Base-by-base conservation (phyloP, 2,113 vertebrate species). In the Gopherus evgoodei region DNA sequence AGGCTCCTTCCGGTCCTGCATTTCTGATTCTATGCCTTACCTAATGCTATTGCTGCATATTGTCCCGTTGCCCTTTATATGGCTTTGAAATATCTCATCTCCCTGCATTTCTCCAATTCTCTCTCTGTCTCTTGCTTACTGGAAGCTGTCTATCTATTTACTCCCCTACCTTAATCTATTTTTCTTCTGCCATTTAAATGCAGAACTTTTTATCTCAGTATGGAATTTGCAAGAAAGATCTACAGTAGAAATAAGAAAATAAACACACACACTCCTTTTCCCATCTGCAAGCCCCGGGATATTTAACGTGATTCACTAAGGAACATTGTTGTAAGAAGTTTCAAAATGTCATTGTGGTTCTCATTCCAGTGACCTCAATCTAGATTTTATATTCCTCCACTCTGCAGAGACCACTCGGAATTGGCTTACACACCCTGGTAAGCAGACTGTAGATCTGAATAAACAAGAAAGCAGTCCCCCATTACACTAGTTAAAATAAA, bases 221-320 rank as follows among this genome's bases (percentile, higher is more conserved):
- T 72, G n/a, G 19, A 72, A 72, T 72, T 72, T 72, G 19, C 65
- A 22, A 72, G 62, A 69, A 35, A n/a, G 82, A 54, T 75, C 56
- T 91, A 6, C 56, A 22, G 62, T 65, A 69, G 12, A 59, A 81
- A 89, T 81, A 62, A 11, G 31, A 90, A 94, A 24, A 83, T 87
- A 52, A 69, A 27, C 9, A 1, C 44, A 69, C 49, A 29, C 16
- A 10, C 27, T 76, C 42, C 6, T 89, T 93, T 91, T 76, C 47
- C 90, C 89, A 92, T 31, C 47, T 47, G 79, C 53, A 93, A 11
- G 1, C 84, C 3, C 49, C 84, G 38, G 31, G 31, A 54, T 89
- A 79, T 82, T 81, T 87, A 91, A 89, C 90, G 3, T n/a, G 90
- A 87, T 44, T 13, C 50, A 52, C 25, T 86, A n/a, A 88, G 94